These are phyloP conservation scores for Drosophila sproati DNA, from an alignment of 1,140 invertebrate genomes.

Conservation along the genomic window DNA sequence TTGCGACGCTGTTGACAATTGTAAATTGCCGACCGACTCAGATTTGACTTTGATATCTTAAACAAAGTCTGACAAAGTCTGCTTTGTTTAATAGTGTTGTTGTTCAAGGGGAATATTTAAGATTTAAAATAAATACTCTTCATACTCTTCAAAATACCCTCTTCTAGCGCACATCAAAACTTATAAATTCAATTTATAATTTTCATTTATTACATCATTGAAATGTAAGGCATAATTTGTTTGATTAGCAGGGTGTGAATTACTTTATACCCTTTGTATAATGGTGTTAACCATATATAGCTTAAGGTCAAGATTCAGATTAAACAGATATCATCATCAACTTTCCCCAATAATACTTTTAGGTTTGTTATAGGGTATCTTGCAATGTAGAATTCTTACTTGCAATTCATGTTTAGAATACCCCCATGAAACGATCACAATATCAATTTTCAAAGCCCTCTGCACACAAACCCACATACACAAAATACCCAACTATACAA, in stretches of 20 bases:
- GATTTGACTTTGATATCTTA: too few species aligned
- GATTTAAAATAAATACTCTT: too few species aligned
- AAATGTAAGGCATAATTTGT: neutral
- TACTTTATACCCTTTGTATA: neutral
- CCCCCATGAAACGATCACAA: conserved; percentile 4
- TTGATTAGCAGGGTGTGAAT: neutral
- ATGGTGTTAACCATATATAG: neutral
- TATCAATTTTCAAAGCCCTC: conserved; percentile 3
- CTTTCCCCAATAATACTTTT: neutral
- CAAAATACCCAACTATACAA: conserved; percentile 11
- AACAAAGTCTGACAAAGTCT: too few species aligned
- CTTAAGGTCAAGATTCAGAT: neutral
- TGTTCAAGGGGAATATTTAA: too few species aligned
- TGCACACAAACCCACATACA: conserved; percentile 1
- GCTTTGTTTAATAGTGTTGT: too few species aligned
- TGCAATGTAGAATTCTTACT: neutral
- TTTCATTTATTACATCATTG: neutral
- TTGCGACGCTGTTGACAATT: too few species aligned
- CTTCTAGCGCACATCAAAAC: neutral
- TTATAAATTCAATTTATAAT: neutral
- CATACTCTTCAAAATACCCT: too few species aligned
- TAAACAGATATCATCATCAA: too few species aligned
- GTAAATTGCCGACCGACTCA: too few species aligned
- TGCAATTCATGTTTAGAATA: neutral
- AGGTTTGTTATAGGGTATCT: neutral